Evolutionary conservation across 2,113 vertebrate species (phyloP), one percentile per base, ranked within the genome.

Genomic region (Bettongia penicillata): DNA sequence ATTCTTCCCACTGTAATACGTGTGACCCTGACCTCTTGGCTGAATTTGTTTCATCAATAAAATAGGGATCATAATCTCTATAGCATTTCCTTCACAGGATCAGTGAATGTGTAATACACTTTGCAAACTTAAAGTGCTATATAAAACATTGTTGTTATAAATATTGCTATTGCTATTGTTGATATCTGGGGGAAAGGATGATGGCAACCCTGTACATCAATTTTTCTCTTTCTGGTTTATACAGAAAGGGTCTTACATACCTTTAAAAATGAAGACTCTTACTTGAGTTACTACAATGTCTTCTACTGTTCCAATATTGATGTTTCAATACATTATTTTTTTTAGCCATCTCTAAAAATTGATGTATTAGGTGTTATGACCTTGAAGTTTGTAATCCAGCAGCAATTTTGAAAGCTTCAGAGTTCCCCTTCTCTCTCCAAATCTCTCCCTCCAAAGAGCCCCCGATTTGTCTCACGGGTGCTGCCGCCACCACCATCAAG

Each of bases 391-490:
- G 28, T 68, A 47, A 25, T 61, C 49, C 61, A 55, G 22, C 5
- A 68, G 3, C 43, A 57, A 52, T 31, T n/a, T 53, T 0, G 1
- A 25, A 1, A 1, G 26, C 48, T 90, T 90, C 5, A 19, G 37
- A 57, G 25, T 89, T 47, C 95, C 51, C 37, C 43, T 94, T 93
- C 9, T 12, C 31, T 3, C 22, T 95, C 91, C 23, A 26, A 47
- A 55, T 94, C 8, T 53, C 68, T 16, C 8, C 68, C 37, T 95
- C 95, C 12, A 31, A 90, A 94, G 91, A 89, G 93, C 53, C 94
- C 84, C 51, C 48, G 16, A 1, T 84, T 50, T 2, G 37, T 14
- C 43, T 95, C 94, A 92, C 94, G 96, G 91, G 96, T 97, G 96
- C 94, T 9, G 8, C 51, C 31, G n/a, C n/a, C 43, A 49, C 89